Percentiles rank a stretch among this genome's conserved stretches.
phyloP scores from a whole-genome alignment of 2,888 invertebrate genomes.

The Phyllotreta striolata region DNA sequence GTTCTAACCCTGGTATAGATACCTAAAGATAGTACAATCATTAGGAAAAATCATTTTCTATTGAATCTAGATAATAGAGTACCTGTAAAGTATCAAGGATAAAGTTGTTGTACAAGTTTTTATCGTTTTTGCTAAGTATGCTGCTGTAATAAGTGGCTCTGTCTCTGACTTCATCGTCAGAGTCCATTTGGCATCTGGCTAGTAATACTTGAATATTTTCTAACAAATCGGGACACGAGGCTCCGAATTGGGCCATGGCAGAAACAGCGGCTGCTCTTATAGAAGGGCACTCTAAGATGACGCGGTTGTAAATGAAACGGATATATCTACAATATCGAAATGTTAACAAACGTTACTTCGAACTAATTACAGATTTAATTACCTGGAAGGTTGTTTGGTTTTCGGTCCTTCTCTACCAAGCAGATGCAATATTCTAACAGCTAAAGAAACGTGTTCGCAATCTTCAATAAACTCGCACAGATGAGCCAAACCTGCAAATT shows the following conservation, averaged over 20 bases:
- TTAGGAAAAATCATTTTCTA: too few species aligned
- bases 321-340: constrained; percentile 67
- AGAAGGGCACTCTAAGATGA: constrained; percentile 95
- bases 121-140: constrained; percentile 77
- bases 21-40: constrained; percentile 67
- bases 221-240: constrained; percentile 87
- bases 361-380: constrained; percentile 22
- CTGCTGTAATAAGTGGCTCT: constrained; percentile 95
- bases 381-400: constrained; percentile 88
- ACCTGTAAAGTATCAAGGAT: constrained; percentile 76
- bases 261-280: constrained; percentile 97
- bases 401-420: constrained; percentile 97
- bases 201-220: constrained; percentile 84
- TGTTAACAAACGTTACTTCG: too few species aligned
- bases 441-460: constrained; percentile 96
- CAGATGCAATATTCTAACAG: constrained; percentile 94
- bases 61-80: constrained; percentile 24
- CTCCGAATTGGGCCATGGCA: constrained; percentile 97
- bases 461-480: constrained; percentile 99
- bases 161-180: constrained; percentile 98
- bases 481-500: constrained; percentile 76
- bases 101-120: constrained; percentile 77
- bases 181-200: constrained; percentile 91
- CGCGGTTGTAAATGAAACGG: constrained; percentile 86
- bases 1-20: constrained; percentile 88